Evolutionary conservation across 2,888 invertebrate species (phyloP).

Genomic region (Lathronympha strigana): DNA sequence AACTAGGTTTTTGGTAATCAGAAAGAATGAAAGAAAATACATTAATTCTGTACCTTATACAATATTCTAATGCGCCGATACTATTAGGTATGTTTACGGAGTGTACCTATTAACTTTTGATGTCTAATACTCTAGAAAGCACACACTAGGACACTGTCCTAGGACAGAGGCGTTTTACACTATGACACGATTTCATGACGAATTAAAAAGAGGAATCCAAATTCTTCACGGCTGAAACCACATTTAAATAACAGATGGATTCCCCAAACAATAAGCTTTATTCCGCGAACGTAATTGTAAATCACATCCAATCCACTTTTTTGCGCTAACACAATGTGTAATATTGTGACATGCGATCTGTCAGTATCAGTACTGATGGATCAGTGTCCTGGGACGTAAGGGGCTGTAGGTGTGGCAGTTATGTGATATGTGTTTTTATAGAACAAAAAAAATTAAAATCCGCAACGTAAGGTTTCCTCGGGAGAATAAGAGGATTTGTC

Average conservation of each 20-base stretch:
- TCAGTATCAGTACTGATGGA: constrained; percentile 55
- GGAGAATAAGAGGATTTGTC: too few relatives aligned
- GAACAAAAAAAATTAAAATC: background rate
- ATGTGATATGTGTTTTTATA: background rate
- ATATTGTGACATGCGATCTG: constrained; percentile 63
- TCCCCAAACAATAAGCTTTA: background rate
- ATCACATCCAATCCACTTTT: constrained; percentile 15
- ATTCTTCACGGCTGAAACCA: background rate
- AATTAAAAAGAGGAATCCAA: too few relatives aligned
- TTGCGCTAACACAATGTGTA: constrained; percentile 26
- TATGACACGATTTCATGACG: too few relatives aligned
- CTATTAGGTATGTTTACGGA: too few relatives aligned
- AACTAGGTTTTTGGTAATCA: too few relatives aligned
- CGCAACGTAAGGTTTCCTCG: background rate
- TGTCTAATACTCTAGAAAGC: too few relatives aligned
- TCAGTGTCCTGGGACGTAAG: constrained; percentile 45
- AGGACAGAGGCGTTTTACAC: too few relatives aligned
- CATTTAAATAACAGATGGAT: background rate
- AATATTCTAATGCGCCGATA: too few relatives aligned
- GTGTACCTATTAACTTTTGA: too few relatives aligned
- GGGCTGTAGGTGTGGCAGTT: background rate
- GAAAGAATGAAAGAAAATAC: too few relatives aligned
- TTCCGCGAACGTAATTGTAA: constrained; percentile 9
- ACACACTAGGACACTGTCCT: too few relatives aligned
- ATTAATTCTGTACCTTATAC: too few relatives aligned